Evolutionary conservation across 53 echinoderm and acorn worm genomes (phyloP).

Genomic region (Echinarachnius parma): DNA sequence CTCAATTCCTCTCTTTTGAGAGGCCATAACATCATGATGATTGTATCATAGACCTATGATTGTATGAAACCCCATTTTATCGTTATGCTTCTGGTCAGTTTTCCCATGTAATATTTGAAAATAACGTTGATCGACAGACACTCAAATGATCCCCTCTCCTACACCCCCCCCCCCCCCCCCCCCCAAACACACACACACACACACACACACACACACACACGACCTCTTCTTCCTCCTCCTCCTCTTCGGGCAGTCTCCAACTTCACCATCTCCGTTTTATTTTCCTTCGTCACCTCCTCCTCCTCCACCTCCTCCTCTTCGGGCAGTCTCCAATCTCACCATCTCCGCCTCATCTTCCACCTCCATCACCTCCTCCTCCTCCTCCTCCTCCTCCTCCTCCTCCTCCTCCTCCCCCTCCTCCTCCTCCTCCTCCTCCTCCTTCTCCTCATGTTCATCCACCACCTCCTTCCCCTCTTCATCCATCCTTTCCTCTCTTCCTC

Average conservation of each 20-base stretch:
- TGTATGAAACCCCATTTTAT: no score
- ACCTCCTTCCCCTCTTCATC: not conserved
- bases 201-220: no score
- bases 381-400: not conserved
- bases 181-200: no score
- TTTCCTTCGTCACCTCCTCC: not conserved
- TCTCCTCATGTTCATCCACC: not conserved
- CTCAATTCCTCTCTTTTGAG: no score
- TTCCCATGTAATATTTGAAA: no score
- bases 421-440: not conserved
- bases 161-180: no score
- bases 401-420: not conserved
- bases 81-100: no score
- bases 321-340: not conserved
- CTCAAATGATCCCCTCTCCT: no score
- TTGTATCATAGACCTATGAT: no score
- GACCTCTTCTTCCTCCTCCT: not conserved
- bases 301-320: not conserved
- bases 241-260: not conserved
- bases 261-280: not conserved
- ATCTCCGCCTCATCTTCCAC: not conserved
- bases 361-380: not conserved
- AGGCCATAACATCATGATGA: no score
- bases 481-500: slow-evolving; percentile 1
- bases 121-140: no score